Evolutionary conservation across 2,113 vertebrate species (phyloP).

Genomic region (Sclerurus mexicanus): DNA sequence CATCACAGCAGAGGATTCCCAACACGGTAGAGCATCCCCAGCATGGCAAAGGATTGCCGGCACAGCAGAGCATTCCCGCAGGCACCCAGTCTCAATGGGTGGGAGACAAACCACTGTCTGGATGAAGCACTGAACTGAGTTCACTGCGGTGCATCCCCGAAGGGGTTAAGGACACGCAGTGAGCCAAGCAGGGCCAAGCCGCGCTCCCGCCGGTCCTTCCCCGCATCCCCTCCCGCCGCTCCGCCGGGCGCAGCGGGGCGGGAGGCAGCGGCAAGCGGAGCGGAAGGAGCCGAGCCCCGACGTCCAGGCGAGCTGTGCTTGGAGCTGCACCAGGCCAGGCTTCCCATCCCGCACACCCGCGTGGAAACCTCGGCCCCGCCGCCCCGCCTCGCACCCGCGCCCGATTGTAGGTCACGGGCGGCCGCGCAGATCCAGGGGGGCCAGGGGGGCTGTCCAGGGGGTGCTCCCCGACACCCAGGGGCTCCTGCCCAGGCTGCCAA

Average conservation of each 20-base stretch:
- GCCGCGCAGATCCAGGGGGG: neutral
- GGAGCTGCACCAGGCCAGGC: slow-evolving; percentile 4
- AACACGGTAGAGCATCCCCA: fast-evolving
- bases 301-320: slow-evolving; percentile 1
- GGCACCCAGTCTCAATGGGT: fast-evolving
- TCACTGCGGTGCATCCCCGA: neutral
- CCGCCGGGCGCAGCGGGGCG: neutral
- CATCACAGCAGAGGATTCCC: neutral
- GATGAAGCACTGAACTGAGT: neutral
- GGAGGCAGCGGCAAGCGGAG: slow-evolving; percentile 22
- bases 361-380: slow-evolving; percentile 5
- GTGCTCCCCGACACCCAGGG: neutral
- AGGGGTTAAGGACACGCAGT: neutral
- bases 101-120: neutral
- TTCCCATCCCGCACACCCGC: neutral
- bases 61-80: neutral
- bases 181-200: neutral
- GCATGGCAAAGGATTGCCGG: neutral
- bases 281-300: slow-evolving; percentile 31
- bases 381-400: neutral
- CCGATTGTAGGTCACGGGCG: neutral
- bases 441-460: neutral
- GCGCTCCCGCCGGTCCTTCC: neutral
- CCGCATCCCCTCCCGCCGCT: neutral
- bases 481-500: neutral